Base-by-base conservation (phyloP, 2,113 vertebrate species). In the Solea solea region DNA sequence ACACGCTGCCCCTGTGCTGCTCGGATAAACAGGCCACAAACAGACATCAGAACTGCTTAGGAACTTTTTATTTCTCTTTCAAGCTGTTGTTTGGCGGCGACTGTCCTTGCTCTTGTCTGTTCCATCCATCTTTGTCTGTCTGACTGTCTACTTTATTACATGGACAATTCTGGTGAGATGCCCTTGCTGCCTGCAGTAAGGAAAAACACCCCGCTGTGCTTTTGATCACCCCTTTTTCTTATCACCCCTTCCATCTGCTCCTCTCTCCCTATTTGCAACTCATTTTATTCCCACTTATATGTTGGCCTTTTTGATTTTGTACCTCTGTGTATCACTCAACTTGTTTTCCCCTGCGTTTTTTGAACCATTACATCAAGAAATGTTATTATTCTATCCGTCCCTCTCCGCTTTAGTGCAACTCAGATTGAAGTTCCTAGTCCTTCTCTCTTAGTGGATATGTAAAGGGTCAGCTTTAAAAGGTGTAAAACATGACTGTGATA, bases 231-330 rank as follows among this genome's bases (percentile, higher is more conserved):
- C 58, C 27, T 42, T 72, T 78, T 75, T 64, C 50, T n/a, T 59
- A 27, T 55, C 78, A 15, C 8, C 28, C 53, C 39, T 41, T 61
- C 16, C 62, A 27, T 56, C 70, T 68, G 63, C 39, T 68, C 39
- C 27, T 60, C 15, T 42, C 42, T 55, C 49, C 53, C 55, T 41
- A 64, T 82, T 84, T 74, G 58, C 65, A 65, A 68, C 65, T 82
- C 57, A 82, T 82, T 48, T 79, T 41, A 15, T 16, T 74, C 68
- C 42, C 16, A 48, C 59, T 69, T 62, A n/a, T 28, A 72, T 50
- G 72, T 58, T 11, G n/a, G 34, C 41, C 48, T 50, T 76, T 74
- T 41, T 58, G 55, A 81, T 67, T 83, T 74, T 72, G 64, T 39
- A 49, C 68, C 66, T 54, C 5, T 50, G 28, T 68, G 27, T 52